Conservation (phyloP, 2,113 vertebrate genomes). For the Penelope pileata region DNA sequence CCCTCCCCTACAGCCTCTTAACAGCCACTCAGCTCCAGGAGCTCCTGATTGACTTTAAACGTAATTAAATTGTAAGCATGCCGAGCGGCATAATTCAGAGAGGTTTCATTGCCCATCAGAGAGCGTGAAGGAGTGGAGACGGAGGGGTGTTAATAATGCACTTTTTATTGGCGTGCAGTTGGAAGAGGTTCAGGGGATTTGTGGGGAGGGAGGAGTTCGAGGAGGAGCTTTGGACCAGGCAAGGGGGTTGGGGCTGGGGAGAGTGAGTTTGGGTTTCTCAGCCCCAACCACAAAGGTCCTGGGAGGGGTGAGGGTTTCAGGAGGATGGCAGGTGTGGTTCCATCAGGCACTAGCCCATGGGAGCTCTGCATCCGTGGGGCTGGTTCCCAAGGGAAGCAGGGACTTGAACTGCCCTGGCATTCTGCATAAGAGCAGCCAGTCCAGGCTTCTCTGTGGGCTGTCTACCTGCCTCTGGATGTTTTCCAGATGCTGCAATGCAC, state of each 20-base stretch:
- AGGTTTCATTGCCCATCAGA: slow-evolving; percentile 49
- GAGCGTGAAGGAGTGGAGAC: not conserved
- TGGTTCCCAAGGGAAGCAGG: not conserved
- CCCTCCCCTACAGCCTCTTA: not conserved
- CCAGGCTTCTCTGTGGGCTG: not conserved
- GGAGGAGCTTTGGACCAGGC: not conserved
- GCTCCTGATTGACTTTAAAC: slow-evolving; percentile 52
- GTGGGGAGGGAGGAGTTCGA: not conserved
- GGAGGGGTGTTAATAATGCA: slow-evolving; percentile 39
- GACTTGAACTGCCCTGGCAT: not conserved
- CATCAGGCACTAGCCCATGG: not conserved
- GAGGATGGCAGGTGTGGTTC: not conserved
- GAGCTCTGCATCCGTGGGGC: rapidly evolving
- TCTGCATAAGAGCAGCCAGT: not conserved
- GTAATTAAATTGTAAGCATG: slow-evolving; percentile 61
- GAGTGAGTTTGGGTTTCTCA: not conserved
- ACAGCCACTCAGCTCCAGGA: slow-evolving; percentile 34
- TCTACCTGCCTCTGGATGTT: not conserved
- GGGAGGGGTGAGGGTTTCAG: not conserved
- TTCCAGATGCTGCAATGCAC: not conserved
- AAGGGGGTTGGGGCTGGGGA: not conserved
- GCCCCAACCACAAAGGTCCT: not conserved
- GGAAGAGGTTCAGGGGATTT: slow-evolving; percentile 25
- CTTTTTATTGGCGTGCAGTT: slow-evolving; percentile 15
- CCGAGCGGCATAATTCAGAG: slow-evolving; percentile 37